phyloP scores from a whole-genome alignment of 2,888 invertebrate genomes.

The Cheilosia scutellata region DNA sequence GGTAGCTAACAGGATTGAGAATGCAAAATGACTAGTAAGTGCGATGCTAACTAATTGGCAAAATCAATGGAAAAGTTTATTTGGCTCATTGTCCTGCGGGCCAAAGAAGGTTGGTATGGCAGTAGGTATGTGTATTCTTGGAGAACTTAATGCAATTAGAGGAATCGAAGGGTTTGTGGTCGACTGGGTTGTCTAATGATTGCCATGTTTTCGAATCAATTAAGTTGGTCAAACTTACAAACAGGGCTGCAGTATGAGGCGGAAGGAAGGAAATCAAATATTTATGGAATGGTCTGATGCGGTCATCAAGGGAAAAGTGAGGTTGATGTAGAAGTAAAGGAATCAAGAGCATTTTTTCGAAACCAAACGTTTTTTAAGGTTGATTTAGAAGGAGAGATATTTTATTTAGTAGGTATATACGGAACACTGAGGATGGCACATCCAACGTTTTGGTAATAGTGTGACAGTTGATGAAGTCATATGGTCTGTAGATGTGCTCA shows the following conservation, averaged over 20 bases:
- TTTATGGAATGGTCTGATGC: not conserved
- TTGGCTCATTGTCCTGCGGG: conserved; percentile 17
- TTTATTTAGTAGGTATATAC: too few relatives aligned
- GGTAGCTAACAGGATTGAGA: conserved; percentile 6
- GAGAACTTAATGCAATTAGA: conserved; percentile 46
- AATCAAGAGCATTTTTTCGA: not conserved
- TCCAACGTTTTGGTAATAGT: too few relatives aligned
- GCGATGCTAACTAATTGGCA: conserved; percentile 66
- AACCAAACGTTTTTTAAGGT: too few relatives aligned
- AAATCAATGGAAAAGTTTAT: conserved; percentile 62
- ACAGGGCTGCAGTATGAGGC: not conserved
- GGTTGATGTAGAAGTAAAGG: not conserved
- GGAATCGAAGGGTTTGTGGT: conserved; percentile 57
- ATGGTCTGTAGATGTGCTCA: too few relatives aligned
- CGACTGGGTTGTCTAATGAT: conserved; percentile 37
- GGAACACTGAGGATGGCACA: too few relatives aligned
- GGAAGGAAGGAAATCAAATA: not conserved
- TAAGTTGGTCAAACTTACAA: conserved; percentile 9
- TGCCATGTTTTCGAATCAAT: conserved; percentile 39
- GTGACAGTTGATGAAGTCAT: too few relatives aligned
- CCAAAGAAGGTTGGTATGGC: not conserved
- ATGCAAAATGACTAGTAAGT: conserved; percentile 54
- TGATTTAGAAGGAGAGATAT: too few relatives aligned
- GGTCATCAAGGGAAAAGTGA: not conserved
- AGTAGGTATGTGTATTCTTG: not conserved